Evolutionary conservation across 1,140 invertebrate genomes (phyloP), one percentile per base, ranked within the genome.

Genomic region (Aleiodes sp.): DNA sequence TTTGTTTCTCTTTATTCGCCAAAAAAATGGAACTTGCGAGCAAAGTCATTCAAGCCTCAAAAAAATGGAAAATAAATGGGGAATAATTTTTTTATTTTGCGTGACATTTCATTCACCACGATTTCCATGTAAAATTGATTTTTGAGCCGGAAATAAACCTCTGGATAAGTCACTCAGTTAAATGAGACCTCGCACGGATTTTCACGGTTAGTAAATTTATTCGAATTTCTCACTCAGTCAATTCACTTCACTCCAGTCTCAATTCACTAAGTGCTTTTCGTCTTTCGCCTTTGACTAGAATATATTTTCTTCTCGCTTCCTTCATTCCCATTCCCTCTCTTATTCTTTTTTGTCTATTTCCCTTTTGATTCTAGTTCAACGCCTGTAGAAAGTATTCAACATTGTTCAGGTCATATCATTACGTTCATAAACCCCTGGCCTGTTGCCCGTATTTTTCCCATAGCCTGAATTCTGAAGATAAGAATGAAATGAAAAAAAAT

Each of bases 381-480:
- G 41, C 14, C 41, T 46, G 21, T 52, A 21, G 26, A 21, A 4
- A 52, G 19, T 8, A 52, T 52, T 21, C 46, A 52, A 52, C 21
- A n/a, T n/a, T 52, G 39, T 43, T 43, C 39, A 43, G n/a, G 39
- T 19, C 41, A 46, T 19, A 46, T 46, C 19, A 46, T 46, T 46
- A 16, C 46, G 46, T 52, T 52, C 46, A 21, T 24, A 52, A 21
- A 24, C 46, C n/a, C 46, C 46, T 52, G 46, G 46, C 46, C 46
- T 24, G 46, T 21, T 52, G 46, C 46, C 46, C 46, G 46, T 52
- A 52, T 52, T 52, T n/a, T 52, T 24, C 46, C 19, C 21, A 52
- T 24, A 52, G 46, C 21, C 46, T 52, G 46, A 52, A 52, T 52
- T 52, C 19, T 52, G 46, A 52, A 52, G 46, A 52, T 52, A 52